Conservation (phyloP, 2,888 invertebrate species). For the Beris morrisii region DNA sequence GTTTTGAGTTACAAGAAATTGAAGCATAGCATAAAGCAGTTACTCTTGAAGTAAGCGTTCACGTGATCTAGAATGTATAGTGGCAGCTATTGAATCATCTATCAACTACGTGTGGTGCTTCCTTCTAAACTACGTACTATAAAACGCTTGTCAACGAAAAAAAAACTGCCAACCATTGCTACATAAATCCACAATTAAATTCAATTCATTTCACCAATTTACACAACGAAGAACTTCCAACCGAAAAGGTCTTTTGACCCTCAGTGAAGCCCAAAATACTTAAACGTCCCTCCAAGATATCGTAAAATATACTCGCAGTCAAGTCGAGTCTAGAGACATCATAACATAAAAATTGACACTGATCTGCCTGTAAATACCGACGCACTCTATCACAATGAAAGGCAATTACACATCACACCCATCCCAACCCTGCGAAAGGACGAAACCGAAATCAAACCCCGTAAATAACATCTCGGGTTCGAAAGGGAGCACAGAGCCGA, state of each 20-base stretch:
- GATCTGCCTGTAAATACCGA: slow-evolving; percentile 28
- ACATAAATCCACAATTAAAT: slow-evolving; percentile 27
- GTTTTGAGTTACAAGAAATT: too few relatives aligned
- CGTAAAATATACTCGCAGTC: background rate
- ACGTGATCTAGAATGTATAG: too few relatives aligned
- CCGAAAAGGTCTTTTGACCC: slow-evolving; percentile 1
- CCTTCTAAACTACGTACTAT: too few relatives aligned
- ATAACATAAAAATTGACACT: slow-evolving; percentile 17
- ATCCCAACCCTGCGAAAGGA: background rate
- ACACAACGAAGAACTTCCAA: slow-evolving; percentile 11
- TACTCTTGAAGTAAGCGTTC: too few relatives aligned
- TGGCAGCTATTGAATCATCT: too few relatives aligned
- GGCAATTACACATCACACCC: slow-evolving; percentile 10
- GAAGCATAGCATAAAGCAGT: too few relatives aligned
- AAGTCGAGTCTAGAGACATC: background rate
- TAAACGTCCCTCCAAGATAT: background rate
- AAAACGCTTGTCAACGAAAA: too few relatives aligned
- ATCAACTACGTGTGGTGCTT: too few relatives aligned
- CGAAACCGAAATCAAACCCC: slow-evolving; percentile 12
- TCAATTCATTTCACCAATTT: slow-evolving; percentile 20
- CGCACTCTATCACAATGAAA: slow-evolving; percentile 17
- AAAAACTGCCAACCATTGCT: slow-evolving; percentile 2
- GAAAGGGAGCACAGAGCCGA: too few relatives aligned
- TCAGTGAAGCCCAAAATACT: slow-evolving; percentile 2
- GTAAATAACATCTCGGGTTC: slow-evolving; percentile 3